Base-by-base conservation (phyloP, 2,888 invertebrate genomes). In the Parnassius mnemosyne region DNA sequence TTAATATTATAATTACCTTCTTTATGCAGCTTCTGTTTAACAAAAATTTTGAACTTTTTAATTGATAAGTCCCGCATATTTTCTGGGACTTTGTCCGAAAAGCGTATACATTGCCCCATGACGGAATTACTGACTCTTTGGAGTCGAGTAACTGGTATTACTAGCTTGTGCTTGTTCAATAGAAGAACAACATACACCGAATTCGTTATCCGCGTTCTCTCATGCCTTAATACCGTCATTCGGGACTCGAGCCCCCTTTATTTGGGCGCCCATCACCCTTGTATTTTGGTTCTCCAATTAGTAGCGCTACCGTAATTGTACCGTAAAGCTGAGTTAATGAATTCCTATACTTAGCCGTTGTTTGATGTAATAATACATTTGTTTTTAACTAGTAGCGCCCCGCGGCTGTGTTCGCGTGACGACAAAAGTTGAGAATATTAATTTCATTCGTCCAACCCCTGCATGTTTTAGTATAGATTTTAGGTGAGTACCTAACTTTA, bases 251-350 rank as follows among this genome's bases (percentile, higher is more conserved):
- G 63, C 71, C 76, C 77, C 73, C 71, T 68, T 70, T 71, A 78
- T 78, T 64, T 72, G 73, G 68, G 66, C 62, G 67, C 66, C 68
- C 68, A 61, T 60, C 57, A 66, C 74, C 71, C 71, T 65, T 64
- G 65, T 68, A 74, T 76, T 76, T 75, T 65, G 76, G 77, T 69
- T 68, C 71, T 79, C 80, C 83, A 84, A 84, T 84, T 84, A 83
- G 75, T 65, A 61, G 60, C 64, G 65, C 57, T 66, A 63, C 70
- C 71, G 66, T 74, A 68, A 72, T 71, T 74, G 73, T 73, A 63
- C 73, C 72, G 71, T 70, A 67, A 69, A 68, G 65, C 67, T 59
- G 69, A 75, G 69, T 77, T 81, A 83, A 83, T 79, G 74, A 82
- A 80, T 78, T 74, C 75, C 73, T 66, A 66, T 66, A 71, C 63